Percentiles rank a stretch among this genome's conserved stretches.
Conservation (phyloP, 2,113 vertebrate species). For the Puntigrus tetrazona region DNA sequence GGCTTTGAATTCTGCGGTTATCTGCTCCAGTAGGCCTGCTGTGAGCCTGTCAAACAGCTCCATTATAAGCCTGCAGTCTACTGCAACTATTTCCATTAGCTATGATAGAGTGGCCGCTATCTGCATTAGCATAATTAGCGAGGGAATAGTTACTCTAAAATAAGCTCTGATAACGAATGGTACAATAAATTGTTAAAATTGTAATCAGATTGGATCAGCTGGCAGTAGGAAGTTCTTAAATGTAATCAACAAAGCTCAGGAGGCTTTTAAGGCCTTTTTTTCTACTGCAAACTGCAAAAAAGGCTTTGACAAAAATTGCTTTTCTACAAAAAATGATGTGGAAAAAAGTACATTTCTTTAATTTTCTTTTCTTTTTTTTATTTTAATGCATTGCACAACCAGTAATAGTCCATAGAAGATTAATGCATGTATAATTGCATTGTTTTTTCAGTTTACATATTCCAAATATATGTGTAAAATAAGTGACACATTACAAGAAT, state of each 20-base stretch:
- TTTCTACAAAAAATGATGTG: no score
- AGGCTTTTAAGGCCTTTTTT: neutral
- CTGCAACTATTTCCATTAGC: neutral
- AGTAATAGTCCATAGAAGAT: no score
- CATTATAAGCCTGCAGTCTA: slow-evolving; percentile 22
- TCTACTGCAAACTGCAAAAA: no score
- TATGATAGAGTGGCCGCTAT: slow-evolving; percentile 5
- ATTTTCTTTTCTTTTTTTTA: no score
- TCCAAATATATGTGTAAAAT: no score
- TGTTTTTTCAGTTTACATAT: no score
- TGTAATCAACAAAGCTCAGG: neutral
- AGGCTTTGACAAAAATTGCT: no score
- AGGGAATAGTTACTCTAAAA: neutral
- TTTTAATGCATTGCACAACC: no score
- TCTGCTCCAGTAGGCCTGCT: slow-evolving; percentile 19
- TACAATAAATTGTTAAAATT: neutral
- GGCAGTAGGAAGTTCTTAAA: neutral
- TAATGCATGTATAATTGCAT: no score
- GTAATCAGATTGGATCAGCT: neutral
- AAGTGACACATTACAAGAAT: neutral
- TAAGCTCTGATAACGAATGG: neutral
- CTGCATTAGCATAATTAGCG: neutral
- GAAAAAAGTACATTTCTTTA: no score
- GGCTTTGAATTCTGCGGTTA: slow-evolving; percentile 40
- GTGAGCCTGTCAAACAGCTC: slow-evolving; percentile 32